Evolutionary conservation across 2,113 vertebrate species (phyloP), one percentile per base, ranked within the genome.

Genomic region (Promerops cafer): DNA sequence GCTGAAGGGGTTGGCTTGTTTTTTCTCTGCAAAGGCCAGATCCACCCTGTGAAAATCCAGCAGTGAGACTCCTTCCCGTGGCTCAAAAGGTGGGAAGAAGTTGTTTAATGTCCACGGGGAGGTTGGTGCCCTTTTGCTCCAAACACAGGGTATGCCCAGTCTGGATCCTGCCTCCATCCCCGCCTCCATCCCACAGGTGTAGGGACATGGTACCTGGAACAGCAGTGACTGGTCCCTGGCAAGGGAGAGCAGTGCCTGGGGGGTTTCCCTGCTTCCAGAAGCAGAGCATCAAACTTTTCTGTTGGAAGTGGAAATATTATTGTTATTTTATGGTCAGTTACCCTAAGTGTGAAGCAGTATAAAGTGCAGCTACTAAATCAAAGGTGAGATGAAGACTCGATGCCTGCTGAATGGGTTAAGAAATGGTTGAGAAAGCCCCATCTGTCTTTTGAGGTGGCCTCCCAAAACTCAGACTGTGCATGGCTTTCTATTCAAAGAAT

Each of bases 161-260:
- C n/a, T 1, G 7, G 42, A 35, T 74, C 16, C 21, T 79, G 45
- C 17, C 66, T 76, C 33, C 37, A 44, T 63, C 37, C 42, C 37
- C 49, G 39, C 33, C 30, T 83, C 17, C 53, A 53, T 61, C 49
- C 44, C 10, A 4, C 42, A 26, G 44, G 61, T 4, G 0, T 0
- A 6, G 21, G 33, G 23, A 52, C 19, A 8, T 0, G 0, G 18
- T n/a, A 23, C 31, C 9, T 64, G 71, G 16, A 79, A 15, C 52
- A 37, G 37, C 0, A 1, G 16, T 1, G 5, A 13, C n/a, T 66
- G 20, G 5, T 68, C 39, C 27, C n/a, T 88, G 1, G 7, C 30
- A 66, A 88, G 22, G 31, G 85, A 47, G 30, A 76, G 20, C 22
- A 31, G 6, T 31, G 8, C 16, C 19, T 50, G 11, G 5, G 12